Percentiles rank a stretch among this genome's conserved stretches.
Conservation (phyloP, 2,113 vertebrate species). For the Strix aluco region DNA sequence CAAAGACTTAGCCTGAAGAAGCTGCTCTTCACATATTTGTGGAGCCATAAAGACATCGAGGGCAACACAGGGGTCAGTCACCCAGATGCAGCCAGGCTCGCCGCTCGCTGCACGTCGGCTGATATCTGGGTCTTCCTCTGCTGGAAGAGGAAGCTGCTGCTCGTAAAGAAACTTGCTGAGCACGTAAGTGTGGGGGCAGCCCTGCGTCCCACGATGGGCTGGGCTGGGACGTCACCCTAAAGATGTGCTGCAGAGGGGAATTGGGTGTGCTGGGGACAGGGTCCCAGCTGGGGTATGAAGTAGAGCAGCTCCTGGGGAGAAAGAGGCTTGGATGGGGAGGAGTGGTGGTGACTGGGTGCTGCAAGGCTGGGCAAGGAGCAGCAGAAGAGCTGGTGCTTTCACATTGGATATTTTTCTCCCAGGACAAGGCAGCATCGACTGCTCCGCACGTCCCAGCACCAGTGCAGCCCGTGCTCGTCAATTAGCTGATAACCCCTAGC, state of each 20-base stretch:
- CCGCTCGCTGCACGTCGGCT: rapidly evolving
- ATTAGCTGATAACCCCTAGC: not conserved
- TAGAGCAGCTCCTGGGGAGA: not conserved
- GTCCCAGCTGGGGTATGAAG: no score
- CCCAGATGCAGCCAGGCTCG: rapidly evolving
- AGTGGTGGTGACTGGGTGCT: not conserved
- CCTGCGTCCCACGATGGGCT: not conserved
- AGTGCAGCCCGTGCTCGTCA: not conserved
- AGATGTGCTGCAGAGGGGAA: not conserved
- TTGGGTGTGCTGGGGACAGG: not conserved
- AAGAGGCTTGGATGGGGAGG: not conserved
- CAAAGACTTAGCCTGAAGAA: not conserved
- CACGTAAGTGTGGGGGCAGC: not conserved
- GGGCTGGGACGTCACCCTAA: not conserved
- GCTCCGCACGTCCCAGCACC: not conserved
- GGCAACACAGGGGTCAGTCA: no score
- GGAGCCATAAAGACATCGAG: not conserved
- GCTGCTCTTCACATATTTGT: not conserved
- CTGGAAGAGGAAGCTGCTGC: not conserved
- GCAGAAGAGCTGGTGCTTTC: not conserved
- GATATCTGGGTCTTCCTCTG: not conserved
- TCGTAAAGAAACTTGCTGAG: not conserved
- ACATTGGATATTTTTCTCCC: not conserved
- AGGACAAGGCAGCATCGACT: not conserved
- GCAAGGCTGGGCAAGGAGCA: not conserved